Conservation (phyloP, 1,140 invertebrate genomes). For the Aleiodes sp. region DNA sequence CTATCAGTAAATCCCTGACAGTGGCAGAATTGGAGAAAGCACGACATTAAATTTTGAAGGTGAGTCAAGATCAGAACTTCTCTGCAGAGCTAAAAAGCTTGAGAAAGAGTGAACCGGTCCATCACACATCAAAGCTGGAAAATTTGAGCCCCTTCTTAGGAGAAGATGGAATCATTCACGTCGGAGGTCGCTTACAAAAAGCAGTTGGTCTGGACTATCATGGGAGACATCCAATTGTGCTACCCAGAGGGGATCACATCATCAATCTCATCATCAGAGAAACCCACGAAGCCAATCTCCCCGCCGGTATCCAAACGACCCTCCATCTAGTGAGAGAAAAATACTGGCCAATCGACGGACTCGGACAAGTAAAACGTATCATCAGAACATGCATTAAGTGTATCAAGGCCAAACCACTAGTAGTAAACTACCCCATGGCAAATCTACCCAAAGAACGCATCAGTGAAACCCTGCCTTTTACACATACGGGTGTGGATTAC, state of each 20-base stretch:
- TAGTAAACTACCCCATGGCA: slow-evolving; percentile 45
- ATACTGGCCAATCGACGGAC: slow-evolving; percentile 27
- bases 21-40: background rate
- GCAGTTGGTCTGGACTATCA: slow-evolving; percentile 41
- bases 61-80: background rate
- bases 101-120: background rate
- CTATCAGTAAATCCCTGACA: background rate
- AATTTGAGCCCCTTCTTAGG: slow-evolving; percentile 51
- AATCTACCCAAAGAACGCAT: slow-evolving; percentile 43
- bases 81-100: background rate
- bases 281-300: slow-evolving; percentile 35
- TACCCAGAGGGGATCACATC: slow-evolving; percentile 44
- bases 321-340: slow-evolving; percentile 1
- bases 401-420: background rate
- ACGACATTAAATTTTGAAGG: background rate
- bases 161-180: slow-evolving; percentile 46
- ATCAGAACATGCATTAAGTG: slow-evolving; percentile 28
- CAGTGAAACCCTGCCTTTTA: slow-evolving; percentile 40
- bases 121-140: slow-evolving; percentile 23
- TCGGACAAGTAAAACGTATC: background rate
- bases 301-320: slow-evolving; percentile 35
- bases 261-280: slow-evolving; percentile 47
- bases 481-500: slow-evolving; percentile 9
- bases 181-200: slow-evolving; percentile 52
- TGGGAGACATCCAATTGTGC: slow-evolving; percentile 58